Evolutionary conservation across 2,888 invertebrate genomes (phyloP), one percentile per base, ranked within the genome.

Genomic region (Ethmia dodecea): DNA sequence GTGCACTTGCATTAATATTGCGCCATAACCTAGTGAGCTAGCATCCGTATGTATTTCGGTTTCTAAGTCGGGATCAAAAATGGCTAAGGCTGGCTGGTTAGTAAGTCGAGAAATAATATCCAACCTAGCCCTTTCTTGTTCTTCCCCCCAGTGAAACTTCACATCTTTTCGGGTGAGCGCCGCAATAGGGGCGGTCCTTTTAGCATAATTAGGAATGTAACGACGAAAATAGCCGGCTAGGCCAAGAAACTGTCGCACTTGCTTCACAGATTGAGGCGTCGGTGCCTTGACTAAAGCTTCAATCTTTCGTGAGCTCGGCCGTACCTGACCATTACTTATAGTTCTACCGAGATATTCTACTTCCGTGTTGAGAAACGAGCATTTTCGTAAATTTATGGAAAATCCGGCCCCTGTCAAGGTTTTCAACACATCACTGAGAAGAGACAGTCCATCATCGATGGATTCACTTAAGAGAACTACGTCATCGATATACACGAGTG

Each of bases 1-100:
- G 25, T 43, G 40, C 4, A n/a, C 13, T 18, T 49, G 51, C 3
- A 47, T 11, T 0, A 49, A 13, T 0, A 51, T 36, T 0, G 44
- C 47, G 1, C 48, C 48, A 15, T 42, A 47, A 3, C 48, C 45
- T 4, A 22, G 8, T 15, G 31, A 20, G 24, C 43, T 42, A 1
- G 43, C 46, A 24, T 49, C 44, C 0, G 43, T 49, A 12, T 47
- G 49, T 1, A 49, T 26, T 13, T 46, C 49, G 0, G 37, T 47
- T 1, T 34, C 38, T 3, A 44, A 24, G 0, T 12, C 9, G 1
- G 45, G 52, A 9, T 51, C 42, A 26, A 42, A 51, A 3, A 49
- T 42, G 8, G 39, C 35, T 0, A 49, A 27, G 0, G 41, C 33
- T 1, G 41, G 46, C 24, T 46, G 40, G 11, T 13, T 42, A 2